A percentile compares a stretch with the other conserved stretches of the same genome.
These are phyloP conservation scores for Peribatodes rhomboidaria DNA, from an alignment of 2,888 invertebrate genomes.

Conservation along the genomic window DNA sequence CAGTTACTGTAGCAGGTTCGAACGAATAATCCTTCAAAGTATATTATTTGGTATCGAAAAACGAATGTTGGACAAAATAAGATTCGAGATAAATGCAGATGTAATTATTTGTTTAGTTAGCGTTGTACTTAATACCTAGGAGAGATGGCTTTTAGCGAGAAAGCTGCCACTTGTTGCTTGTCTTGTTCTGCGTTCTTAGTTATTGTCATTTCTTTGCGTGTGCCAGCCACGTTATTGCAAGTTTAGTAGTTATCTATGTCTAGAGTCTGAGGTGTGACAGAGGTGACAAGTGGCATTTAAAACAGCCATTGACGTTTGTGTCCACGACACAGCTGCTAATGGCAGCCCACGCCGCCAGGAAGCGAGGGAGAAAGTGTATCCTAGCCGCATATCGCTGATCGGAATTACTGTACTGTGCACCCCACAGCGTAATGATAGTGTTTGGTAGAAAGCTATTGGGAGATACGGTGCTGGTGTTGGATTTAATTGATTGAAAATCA, in stretches of 20 bases:
- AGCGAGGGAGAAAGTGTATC: slow-evolving; percentile 43
- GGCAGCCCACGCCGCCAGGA: slow-evolving; percentile 35
- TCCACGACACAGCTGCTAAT: slow-evolving; percentile 39
- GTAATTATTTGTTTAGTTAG: not conserved
- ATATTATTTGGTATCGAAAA: not conserved
- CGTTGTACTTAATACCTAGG: not conserved
- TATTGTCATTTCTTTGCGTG: not conserved
- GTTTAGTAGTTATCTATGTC: not conserved
- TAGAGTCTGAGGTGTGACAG: not conserved
- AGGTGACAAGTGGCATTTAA: slow-evolving; percentile 17
- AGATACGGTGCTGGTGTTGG: slow-evolving; percentile 24
- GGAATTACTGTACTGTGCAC: slow-evolving; percentile 60
- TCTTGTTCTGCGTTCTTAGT: not conserved
- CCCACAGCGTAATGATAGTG: slow-evolving; percentile 65
- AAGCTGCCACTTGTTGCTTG: not conserved
- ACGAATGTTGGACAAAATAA: too few relatives aligned
- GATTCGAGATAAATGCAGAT: not conserved
- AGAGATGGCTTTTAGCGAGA: not conserved
- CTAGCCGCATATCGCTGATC: slow-evolving; percentile 59
- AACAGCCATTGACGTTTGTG: slow-evolving; percentile 3
- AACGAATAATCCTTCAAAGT: not conserved
- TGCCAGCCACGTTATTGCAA: not conserved
- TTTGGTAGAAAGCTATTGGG: slow-evolving; percentile 66
- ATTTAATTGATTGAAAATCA: not conserved
- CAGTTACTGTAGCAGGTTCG: too few relatives aligned